A percentile compares a stretch with the other conserved stretches of the same genome.
These are phyloP conservation scores for Burhinus oedicnemus DNA, from an alignment of 2,113 vertebrate genomes.

Conservation along the genomic window DNA sequence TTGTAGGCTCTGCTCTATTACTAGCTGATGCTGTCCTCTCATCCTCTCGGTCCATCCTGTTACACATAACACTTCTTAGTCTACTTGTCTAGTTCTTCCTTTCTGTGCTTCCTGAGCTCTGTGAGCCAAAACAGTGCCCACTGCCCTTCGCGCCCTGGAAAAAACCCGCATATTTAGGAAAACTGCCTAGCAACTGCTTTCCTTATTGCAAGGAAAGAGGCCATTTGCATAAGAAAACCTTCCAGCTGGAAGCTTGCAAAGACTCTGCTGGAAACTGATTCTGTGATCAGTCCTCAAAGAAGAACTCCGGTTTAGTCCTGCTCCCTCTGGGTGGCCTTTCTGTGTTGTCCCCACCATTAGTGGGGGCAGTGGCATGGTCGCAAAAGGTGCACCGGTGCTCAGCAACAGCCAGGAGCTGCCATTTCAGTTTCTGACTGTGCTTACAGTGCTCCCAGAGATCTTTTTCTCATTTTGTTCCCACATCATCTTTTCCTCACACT, in stretches of 20 bases:
- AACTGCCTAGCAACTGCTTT: constrained; percentile 76
- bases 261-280: constrained; percentile 33
- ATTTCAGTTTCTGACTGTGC: neutral
- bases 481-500: constrained; percentile 36
- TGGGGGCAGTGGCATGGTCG: neutral
- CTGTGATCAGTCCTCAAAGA: constrained; percentile 59
- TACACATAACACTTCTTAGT: neutral
- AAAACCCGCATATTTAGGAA: constrained; percentile 62
- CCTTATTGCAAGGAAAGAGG: constrained; percentile 61
- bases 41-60: neutral
- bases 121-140: constrained; percentile 52
- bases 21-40: neutral
- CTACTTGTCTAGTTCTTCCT: constrained; percentile 51
- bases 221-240: constrained; percentile 75
- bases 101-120: constrained; percentile 59
- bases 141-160: constrained; percentile 42
- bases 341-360: neutral
- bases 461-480: constrained; percentile 49
- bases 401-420: neutral
- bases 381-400: neutral
- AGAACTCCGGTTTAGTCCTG: neutral
- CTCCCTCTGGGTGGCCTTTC: constrained; percentile 53
- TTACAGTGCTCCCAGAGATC: constrained; percentile 29
- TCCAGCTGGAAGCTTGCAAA: constrained; percentile 56
- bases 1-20: neutral